Percentiles rank a stretch among this genome's conserved stretches.
These are phyloP conservation scores for Yasuhikotakia modesta DNA, from an alignment of 2,797 vertebrate species.

Conservation along the genomic window DNA sequence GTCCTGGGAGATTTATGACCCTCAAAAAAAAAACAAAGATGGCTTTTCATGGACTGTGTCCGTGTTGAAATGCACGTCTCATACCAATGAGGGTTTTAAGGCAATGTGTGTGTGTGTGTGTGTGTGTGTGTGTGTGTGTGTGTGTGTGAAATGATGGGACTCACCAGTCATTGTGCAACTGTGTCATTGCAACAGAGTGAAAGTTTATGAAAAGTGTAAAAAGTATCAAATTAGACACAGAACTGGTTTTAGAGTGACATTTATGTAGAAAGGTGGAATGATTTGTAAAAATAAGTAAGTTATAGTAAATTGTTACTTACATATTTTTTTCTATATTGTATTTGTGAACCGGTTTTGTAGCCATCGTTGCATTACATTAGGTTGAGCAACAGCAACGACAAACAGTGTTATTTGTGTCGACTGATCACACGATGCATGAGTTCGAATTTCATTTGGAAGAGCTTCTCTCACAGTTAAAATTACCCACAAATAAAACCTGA, in stretches of 20 bases:
- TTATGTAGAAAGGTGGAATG: not conserved
- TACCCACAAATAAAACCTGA: too few relatives aligned
- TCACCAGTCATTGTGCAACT: not conserved
- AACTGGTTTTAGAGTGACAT: not conserved
- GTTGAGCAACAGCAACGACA: constrained; percentile 14
- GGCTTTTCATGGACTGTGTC: not conserved
- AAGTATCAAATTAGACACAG: not conserved
- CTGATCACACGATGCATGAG: constrained; percentile 19
- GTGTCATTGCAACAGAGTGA: not conserved
- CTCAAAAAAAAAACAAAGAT: constrained; percentile 12
- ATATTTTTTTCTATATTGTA: not conserved
- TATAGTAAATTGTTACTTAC: not conserved
- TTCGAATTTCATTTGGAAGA: not conserved
- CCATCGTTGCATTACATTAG: not conserved
- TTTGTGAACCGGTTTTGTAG: not conserved
- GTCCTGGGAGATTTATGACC: constrained; percentile 8
- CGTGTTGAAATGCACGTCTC: constrained; percentile 1
- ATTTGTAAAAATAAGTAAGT: not conserved
- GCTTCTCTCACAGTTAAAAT: too few relatives aligned
- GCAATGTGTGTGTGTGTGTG: not conserved
- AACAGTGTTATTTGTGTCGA: constrained; percentile 6
- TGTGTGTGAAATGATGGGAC: not conserved
- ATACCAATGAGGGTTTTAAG: not conserved
- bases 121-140: not conserved
- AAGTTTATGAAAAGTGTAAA: not conserved